These are phyloP conservation scores for Carassius gibelio DNA, from an alignment of 2,113 vertebrate species.

Conservation along the genomic window DNA sequence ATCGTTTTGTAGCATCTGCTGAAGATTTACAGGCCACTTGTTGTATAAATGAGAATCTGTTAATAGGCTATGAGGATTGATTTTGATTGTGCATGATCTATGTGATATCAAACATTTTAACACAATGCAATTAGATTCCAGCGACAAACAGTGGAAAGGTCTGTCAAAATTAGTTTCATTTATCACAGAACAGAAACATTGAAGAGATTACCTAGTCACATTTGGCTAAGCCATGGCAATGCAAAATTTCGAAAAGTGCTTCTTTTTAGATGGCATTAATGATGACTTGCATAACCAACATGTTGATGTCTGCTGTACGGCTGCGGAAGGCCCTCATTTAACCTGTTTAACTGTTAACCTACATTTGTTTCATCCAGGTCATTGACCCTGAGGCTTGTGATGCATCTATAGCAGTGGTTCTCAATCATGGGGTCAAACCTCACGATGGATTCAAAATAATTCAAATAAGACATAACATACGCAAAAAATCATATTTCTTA, in stretches of 20 bases:
- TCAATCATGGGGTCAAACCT: neutral
- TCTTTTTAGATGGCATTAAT: neutral
- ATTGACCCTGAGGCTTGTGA: neutral
- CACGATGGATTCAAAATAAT: neutral
- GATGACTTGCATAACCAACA: neutral
- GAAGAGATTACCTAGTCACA: neutral
- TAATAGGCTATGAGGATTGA: neutral
- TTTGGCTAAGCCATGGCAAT: neutral
- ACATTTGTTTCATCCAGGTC: neutral
- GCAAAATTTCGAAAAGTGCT: neutral
- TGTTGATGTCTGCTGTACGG: neutral
- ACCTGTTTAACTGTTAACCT: neutral
- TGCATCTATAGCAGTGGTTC: neutral
- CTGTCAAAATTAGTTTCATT: neutral
- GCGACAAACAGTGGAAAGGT: neutral
- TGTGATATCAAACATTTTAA: neutral
- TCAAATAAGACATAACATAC: neutral
- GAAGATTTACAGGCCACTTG: constrained; percentile 29
- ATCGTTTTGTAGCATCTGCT: constrained; percentile 19
- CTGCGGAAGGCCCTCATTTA: neutral
- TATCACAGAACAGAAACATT: neutral
- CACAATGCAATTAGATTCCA: neutral
- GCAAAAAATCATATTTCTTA: too few species aligned
- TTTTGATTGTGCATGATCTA: neutral
- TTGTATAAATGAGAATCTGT: constrained; percentile 60